These are phyloP conservation scores for Heliconius congener DNA, from an alignment of 1,140 invertebrate genomes.

Conservation along the genomic window DNA sequence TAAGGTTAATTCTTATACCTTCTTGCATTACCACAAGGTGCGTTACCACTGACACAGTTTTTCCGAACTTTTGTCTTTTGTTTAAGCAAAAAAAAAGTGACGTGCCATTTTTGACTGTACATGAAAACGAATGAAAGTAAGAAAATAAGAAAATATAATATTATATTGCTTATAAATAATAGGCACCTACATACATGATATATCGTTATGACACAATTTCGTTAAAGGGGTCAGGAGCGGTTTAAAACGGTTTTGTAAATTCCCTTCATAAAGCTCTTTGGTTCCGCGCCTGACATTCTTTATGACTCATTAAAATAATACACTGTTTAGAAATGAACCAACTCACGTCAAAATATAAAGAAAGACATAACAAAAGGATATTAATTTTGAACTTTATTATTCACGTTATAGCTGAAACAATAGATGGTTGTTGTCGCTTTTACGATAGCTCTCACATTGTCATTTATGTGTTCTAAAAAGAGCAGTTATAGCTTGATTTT, in stretches of 20 bases:
- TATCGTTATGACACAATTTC: conserved; percentile 28
- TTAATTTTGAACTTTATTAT: conserved; percentile 27
- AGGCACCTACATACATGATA: background rate
- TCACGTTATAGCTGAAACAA: background rate
- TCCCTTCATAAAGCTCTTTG: conserved; percentile 37
- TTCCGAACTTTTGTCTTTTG: no score
- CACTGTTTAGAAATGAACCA: conserved; percentile 47
- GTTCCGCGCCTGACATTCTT: conserved; percentile 49
- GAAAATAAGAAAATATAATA: background rate
- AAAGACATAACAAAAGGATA: conserved; percentile 21
- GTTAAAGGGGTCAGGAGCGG: conserved; percentile 37
- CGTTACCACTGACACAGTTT: no score
- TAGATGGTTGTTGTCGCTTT: conserved; percentile 8
- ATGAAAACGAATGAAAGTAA: background rate
- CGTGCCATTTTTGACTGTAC: no score
- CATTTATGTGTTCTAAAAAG: background rate
- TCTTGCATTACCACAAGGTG: no score
- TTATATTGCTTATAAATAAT: background rate
- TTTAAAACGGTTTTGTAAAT: conserved; percentile 39
- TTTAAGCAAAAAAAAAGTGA: no score
- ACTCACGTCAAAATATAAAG: conserved; percentile 33
- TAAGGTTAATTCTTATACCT: no score
- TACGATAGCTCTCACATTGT: background rate
- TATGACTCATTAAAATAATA: conserved; percentile 62
- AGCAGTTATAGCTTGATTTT: background rate